A percentile compares a stretch with the other conserved stretches of the same genome.
Conservation (phyloP, 1,140 invertebrate genomes). For the Charaxes varanes region DNA sequence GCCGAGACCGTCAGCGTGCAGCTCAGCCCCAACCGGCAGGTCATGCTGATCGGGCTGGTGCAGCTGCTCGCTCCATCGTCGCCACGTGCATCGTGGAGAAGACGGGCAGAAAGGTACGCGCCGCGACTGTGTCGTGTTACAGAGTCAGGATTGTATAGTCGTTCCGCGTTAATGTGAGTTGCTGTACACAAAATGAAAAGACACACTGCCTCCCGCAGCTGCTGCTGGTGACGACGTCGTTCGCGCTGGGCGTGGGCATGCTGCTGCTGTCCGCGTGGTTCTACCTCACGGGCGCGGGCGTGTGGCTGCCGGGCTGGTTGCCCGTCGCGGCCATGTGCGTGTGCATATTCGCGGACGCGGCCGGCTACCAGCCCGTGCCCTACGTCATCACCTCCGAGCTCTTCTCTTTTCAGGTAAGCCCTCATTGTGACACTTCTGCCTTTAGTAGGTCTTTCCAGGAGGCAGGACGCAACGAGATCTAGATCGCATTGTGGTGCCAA, state of each 20-base stretch:
- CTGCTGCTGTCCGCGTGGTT: conserved; percentile 48
- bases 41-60: conserved; percentile 70
- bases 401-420: conserved; percentile 53
- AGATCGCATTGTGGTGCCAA: too few species aligned
- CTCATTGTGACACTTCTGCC: too few species aligned
- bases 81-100: conserved; percentile 71
- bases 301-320: conserved; percentile 59
- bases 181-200: too few species aligned
- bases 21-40: conserved; percentile 67
- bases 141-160: too few species aligned
- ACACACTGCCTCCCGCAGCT: conserved; percentile 37
- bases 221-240: conserved; percentile 48
- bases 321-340: conserved; percentile 58
- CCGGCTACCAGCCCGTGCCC: conserved; percentile 59
- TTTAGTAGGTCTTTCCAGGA: too few species aligned
- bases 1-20: conserved; percentile 43
- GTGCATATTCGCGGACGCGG: conserved; percentile 56
- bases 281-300: conserved; percentile 35
- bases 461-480: too few species aligned
- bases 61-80: conserved; percentile 64
- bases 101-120: conserved; percentile 69
- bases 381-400: conserved; percentile 62
- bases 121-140: too few species aligned
- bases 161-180: too few species aligned
- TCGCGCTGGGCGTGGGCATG: conserved; percentile 54